phyloP scores from a whole-genome alignment of 1,140 invertebrate species.

The Ruditapes philippinarum region DNA sequence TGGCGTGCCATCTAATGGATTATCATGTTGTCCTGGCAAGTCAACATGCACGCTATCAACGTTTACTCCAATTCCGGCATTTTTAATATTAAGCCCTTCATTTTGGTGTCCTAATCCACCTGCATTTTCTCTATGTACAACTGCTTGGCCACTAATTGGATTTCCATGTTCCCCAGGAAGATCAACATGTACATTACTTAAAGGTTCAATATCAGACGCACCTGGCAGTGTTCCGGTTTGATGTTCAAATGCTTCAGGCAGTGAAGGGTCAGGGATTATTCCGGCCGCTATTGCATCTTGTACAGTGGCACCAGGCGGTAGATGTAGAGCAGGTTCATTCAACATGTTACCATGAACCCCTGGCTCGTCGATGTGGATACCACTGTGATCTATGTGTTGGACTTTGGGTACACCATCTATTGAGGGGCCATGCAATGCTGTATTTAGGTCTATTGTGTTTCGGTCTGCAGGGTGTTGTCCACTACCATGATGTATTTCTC shows the following conservation, averaged over 20 bases:
- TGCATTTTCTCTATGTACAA: constrained; percentile 9
- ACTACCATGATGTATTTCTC: neutral
- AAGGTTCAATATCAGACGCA: neutral
- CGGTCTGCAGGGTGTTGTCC: neutral
- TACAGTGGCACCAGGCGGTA: constrained; percentile 25
- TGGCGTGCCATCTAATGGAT: neutral
- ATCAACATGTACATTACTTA: constrained; percentile 7
- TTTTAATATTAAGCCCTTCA: neutral
- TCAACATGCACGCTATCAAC: neutral
- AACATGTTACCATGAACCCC: constrained; percentile 20
- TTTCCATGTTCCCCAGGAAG: constrained; percentile 14
- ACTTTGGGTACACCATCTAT: neutral
- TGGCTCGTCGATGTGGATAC: constrained; percentile 28
- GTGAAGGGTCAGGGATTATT: neutral
- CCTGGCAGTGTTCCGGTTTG: neutral
- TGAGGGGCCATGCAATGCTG: too few species aligned
- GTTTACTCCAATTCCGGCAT: neutral
- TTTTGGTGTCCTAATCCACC: neutral
- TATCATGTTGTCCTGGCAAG: neutral
- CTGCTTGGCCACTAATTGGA: neutral
- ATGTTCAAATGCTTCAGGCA: neutral
- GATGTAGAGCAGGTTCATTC: constrained; percentile 2
- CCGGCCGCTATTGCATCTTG: neutral
- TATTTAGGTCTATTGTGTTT: too few species aligned
- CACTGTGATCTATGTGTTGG: neutral